These are phyloP conservation scores for Bufotes viridis DNA, from an alignment of 2,797 vertebrate genomes.

Conservation along the genomic window DNA sequence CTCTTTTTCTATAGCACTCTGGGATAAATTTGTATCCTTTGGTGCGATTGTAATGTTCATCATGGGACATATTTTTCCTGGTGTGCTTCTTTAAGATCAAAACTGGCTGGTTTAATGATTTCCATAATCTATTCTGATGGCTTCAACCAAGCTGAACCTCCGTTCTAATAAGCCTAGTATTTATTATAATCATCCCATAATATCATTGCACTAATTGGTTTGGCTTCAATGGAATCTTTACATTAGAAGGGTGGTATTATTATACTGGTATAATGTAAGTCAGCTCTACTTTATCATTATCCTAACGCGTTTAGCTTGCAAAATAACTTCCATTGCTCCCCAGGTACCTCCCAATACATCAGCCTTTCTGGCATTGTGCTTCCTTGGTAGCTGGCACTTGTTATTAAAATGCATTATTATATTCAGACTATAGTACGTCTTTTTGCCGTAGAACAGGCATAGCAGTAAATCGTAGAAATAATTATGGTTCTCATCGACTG, in stretches of 20 bases:
- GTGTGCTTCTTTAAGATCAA: background rate
- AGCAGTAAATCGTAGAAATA: slow-evolving; percentile 18
- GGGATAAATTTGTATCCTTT: too few species aligned
- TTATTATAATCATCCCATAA: background rate
- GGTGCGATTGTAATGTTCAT: too few species aligned
- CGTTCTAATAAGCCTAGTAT: background rate
- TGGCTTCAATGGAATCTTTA: background rate
- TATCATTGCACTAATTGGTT: background rate
- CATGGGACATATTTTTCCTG: background rate
- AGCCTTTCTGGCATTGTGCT: slow-evolving; percentile 33
- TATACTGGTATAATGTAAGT: background rate
- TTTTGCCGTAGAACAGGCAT: slow-evolving; percentile 21
- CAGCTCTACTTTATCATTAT: slow-evolving; percentile 12
- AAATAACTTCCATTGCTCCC: slow-evolving; percentile 33
- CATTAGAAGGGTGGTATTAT: background rate
- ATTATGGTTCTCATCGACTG: background rate
- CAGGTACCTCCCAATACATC: slow-evolving; percentile 35
- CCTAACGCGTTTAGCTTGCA: slow-evolving; percentile 39
- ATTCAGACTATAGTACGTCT: slow-evolving; percentile 6
- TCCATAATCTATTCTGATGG: background rate
- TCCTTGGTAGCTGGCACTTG: slow-evolving; percentile 3
- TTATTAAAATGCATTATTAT: slow-evolving; percentile 34
- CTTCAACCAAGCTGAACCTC: background rate
- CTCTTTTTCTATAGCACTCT: too few species aligned
- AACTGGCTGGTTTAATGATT: background rate